phyloP scores from a whole-genome alignment of 1,140 invertebrate species.

The Musca vetustissima region DNA sequence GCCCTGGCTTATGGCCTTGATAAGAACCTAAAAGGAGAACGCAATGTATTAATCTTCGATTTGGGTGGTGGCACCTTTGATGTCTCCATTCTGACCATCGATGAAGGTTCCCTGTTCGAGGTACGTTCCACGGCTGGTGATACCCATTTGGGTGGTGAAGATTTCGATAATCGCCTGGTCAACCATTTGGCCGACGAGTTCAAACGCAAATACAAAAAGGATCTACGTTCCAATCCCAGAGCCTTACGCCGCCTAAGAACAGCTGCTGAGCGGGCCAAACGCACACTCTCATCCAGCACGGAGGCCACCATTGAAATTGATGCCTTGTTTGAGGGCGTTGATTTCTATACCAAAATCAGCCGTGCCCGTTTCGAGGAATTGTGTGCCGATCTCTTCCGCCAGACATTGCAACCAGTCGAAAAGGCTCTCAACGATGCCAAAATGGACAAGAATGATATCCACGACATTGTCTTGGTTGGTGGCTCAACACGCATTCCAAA shows the following conservation, averaged over 20 bases:
- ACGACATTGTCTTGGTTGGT: conserved; percentile 66
- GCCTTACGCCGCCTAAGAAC: conserved; percentile 74
- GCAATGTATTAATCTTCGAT: conserved; percentile 73
- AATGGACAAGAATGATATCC: conserved; percentile 67
- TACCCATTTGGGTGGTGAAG: conserved; percentile 71
- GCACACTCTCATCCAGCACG: conserved; percentile 66
- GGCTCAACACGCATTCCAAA: conserved; percentile 68
- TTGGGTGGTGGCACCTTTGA: conserved; percentile 78
- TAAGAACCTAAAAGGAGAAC: conserved; percentile 73
- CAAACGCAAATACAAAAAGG: conserved; percentile 80
- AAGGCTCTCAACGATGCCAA: conserved; percentile 74
- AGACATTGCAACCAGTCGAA: conserved; percentile 70
- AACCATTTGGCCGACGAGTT: conserved; percentile 75
- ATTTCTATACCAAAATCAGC: conserved; percentile 82
- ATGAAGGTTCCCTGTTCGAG: conserved; percentile 79
- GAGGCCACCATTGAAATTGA: conserved; percentile 73
- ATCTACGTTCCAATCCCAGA: conserved; percentile 71
- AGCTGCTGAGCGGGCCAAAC: conserved; percentile 70
- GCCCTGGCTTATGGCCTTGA: conserved; percentile 75
- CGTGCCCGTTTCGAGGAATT: conserved; percentile 84
- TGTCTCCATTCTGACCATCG: conserved; percentile 83
- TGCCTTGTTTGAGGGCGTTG: conserved; percentile 72
- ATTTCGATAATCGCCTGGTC: conserved; percentile 78
- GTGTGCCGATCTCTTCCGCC: conserved; percentile 75
- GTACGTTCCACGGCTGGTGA: conserved; percentile 76